Percentiles rank a stretch among this genome's conserved stretches.
Evolutionary conservation across 2,113 vertebrate species (phyloP).

Genomic region (Penelope pileata): DNA sequence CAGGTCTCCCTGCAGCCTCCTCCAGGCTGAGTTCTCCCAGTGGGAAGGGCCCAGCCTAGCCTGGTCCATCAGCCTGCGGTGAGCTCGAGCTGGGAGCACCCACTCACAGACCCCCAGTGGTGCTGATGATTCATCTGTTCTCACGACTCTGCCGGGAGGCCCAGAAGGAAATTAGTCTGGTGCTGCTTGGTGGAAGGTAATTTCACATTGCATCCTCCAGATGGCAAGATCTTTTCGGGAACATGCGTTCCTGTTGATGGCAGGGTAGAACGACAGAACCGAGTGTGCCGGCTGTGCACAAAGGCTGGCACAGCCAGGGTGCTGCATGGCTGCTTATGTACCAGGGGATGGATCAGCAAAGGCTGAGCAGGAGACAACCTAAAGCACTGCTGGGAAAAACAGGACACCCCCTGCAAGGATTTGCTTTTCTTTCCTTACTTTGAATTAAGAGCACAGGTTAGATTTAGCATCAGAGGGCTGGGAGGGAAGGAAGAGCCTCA

Average conservation of each 20-base stretch:
- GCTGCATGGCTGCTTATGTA: accelerated
- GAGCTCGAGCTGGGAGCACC: not conserved
- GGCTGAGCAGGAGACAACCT: not conserved
- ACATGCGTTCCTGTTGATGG: not conserved
- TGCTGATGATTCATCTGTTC: not conserved
- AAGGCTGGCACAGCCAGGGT: not conserved
- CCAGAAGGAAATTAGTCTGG: not conserved
- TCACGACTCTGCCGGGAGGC: not conserved
- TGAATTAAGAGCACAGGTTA: not conserved
- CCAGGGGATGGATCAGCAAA: not conserved
- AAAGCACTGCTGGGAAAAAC: not conserved
- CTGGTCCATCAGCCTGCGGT: not conserved
- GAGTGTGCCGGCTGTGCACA: not conserved
- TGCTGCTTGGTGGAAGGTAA: not conserved
- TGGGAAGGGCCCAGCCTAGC: not conserved
- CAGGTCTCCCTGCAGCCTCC: too few relatives aligned
- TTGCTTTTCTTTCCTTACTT: not conserved
- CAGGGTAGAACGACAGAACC: not conserved
- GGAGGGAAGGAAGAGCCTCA: not conserved
- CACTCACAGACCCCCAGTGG: not conserved
- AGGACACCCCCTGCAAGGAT: not conserved
- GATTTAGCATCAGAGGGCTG: not conserved
- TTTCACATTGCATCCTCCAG: not conserved
- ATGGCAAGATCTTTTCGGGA: constrained; percentile 3
- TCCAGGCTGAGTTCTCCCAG: not conserved